Conservation (phyloP, 1,140 invertebrate species). For the Teleopsis dalmanni region DNA sequence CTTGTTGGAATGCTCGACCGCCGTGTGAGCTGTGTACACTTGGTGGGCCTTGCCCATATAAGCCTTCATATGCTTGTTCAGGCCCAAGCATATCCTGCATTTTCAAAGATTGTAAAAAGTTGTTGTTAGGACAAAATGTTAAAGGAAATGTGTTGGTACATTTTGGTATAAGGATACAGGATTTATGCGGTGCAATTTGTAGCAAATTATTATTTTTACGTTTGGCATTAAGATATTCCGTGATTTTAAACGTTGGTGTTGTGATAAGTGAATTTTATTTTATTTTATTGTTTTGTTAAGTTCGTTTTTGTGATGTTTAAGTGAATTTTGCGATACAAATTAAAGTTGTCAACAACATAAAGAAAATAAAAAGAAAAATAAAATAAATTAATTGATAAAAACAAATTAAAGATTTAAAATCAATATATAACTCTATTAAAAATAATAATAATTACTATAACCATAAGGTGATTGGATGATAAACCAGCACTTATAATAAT, state of each 20-base stretch:
- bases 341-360: slow-evolving; percentile 11
- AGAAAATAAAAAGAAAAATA: slow-evolving; percentile 31
- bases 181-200: neutral
- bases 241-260: slow-evolving; percentile 3
- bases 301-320: slow-evolving; percentile 26
- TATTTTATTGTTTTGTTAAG: slow-evolving; percentile 20
- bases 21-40: slow-evolving; percentile 71
- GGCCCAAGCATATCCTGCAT: slow-evolving; percentile 80
- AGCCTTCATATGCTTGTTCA: slow-evolving; percentile 84
- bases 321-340: slow-evolving; percentile 12
- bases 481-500: no score
- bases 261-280: slow-evolving; percentile 7
- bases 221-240: slow-evolving; percentile 11
- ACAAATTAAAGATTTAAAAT: slow-evolving; percentile 24
- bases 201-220: slow-evolving; percentile 2
- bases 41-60: slow-evolving; percentile 80
- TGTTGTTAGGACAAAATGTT: slow-evolving; percentile 1
- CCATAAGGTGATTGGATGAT: no score
- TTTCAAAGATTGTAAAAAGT: slow-evolving; percentile 7
- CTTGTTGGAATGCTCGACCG: slow-evolving; percentile 68
- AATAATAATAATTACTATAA: slow-evolving; percentile 17
- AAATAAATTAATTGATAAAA: slow-evolving; percentile 30
- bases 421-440: no score
- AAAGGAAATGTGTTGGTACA: neutral
- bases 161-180: neutral